These are phyloP conservation scores for Plecturocebus donacophilus DNA, from an alignment of 2,113 vertebrate species.

Conservation along the genomic window DNA sequence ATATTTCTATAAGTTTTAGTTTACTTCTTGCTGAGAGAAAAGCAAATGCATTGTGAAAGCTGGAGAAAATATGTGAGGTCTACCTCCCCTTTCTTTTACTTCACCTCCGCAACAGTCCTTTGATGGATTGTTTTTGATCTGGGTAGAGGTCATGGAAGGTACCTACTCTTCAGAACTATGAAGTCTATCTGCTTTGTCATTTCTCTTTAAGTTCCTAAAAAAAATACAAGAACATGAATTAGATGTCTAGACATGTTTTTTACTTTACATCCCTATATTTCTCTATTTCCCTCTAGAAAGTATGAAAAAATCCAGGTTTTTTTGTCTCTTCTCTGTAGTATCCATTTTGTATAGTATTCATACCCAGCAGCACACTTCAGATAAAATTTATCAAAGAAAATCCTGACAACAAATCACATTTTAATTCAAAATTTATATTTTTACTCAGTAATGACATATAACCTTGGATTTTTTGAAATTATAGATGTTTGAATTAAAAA, in stretches of 20 bases:
- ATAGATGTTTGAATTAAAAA: neutral
- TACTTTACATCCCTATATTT: neutral
- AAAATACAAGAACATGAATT: neutral
- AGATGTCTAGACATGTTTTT: neutral
- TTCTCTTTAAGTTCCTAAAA: neutral
- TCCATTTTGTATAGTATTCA: neutral
- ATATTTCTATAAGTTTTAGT: neutral
- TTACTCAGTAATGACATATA: neutral
- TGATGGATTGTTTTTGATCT: neutral
- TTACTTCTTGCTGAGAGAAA: neutral
- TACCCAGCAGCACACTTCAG: neutral
- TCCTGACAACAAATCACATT: neutral
- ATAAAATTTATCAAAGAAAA: neutral
- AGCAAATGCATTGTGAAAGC: neutral
- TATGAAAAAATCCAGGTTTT: neutral
- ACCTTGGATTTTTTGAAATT: neutral
- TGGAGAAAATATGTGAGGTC: neutral
- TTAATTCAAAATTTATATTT: neutral
- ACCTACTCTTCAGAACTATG: neutral
- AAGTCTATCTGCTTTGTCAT: neutral
- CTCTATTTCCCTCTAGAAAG: neutral
- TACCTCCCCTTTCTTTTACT: neutral
- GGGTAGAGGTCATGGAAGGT: neutral
- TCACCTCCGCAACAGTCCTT: neutral
- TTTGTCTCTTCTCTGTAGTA: neutral